These are phyloP conservation scores for Automeris io DNA, from an alignment of 2,888 invertebrate genomes.

Conservation along the genomic window DNA sequence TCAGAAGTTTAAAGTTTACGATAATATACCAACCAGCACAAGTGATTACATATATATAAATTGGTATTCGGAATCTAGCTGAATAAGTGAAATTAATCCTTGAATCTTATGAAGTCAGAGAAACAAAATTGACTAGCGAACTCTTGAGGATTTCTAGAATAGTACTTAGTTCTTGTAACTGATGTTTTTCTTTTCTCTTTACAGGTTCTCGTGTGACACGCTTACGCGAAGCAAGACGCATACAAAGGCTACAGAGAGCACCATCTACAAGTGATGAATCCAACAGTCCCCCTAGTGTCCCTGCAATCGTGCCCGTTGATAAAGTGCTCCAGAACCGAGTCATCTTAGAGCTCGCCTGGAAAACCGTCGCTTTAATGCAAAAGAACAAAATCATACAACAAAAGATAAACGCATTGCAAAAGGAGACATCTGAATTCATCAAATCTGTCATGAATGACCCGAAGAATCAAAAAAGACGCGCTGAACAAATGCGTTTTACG, in stretches of 20 bases:
- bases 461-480: conserved; percentile 47
- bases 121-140: no score
- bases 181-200: conserved; percentile 27
- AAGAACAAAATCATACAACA: conserved; percentile 79
- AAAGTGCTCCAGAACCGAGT: conserved; percentile 59
- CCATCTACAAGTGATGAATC: conserved; percentile 25
- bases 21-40: no score
- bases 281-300: conserved; percentile 21
- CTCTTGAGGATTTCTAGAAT: no score
- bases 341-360: conserved; percentile 79
- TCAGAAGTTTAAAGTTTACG: no score
- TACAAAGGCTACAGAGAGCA: conserved; percentile 44
- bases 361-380: conserved; percentile 79
- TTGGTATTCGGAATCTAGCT: no score
- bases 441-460: conserved; percentile 77
- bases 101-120: no score
- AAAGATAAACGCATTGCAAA: conserved; percentile 76
- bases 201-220: conserved; percentile 51
- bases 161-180: neutral
- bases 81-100: no score
- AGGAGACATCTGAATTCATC: conserved; percentile 80
- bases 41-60: no score
- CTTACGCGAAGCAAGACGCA: conserved; percentile 53
- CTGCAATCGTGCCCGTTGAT: conserved; percentile 25
- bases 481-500: conserved; percentile 36